Base-by-base conservation (phyloP, 2,797 vertebrate species). In the Salmo trutta region DNA sequence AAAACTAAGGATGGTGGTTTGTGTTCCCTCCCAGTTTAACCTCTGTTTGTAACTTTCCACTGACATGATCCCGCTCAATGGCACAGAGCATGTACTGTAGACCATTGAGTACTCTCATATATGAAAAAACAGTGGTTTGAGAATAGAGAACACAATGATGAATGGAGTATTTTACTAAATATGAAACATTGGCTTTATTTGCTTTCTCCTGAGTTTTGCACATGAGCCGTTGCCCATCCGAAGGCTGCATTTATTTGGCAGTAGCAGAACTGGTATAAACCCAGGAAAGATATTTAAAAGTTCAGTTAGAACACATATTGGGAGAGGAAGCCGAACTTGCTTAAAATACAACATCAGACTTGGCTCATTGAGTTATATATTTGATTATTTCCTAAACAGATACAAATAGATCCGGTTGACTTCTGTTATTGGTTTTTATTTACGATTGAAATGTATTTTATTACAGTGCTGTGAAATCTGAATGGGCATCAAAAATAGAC, bases 241-340 rank as follows among this genome's bases (percentile, higher is more conserved):
- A 78, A 82, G 82, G 83, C 81, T 79, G 76, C 62, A 79, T 79
- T 86, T 75, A 51, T 79, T 76, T 80, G 79, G 81, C 79, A 69
- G 76, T 71, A 41, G 41, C 81, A 69, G 75, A 29, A 71, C 74
- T 76, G 68, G 73, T 79, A 79, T 76, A 84, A 83, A 79, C 81
- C 65, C 79, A 79, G 65, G 75, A 85, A 83, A 85, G 69, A 62
- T 77, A 87, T 87, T 87, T 85, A 80, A 74, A 74, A 84, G 77
- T 73, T 86, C 83, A 79, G 86, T 86, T 85, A 74, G 74, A 83
- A 74, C 82, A 83, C 75, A 85, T 86, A 80, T 82, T 81, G 33
- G 67, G 77, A 72, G 62, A 77, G 74, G 75, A 83, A 79, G 75
- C 77, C 75, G 81, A 85, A 84, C 59, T 75, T 74, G 83, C 75